phyloP scores from a whole-genome alignment of 1,140 invertebrate genomes.

The Trichomalopsis sarcophagae region DNA sequence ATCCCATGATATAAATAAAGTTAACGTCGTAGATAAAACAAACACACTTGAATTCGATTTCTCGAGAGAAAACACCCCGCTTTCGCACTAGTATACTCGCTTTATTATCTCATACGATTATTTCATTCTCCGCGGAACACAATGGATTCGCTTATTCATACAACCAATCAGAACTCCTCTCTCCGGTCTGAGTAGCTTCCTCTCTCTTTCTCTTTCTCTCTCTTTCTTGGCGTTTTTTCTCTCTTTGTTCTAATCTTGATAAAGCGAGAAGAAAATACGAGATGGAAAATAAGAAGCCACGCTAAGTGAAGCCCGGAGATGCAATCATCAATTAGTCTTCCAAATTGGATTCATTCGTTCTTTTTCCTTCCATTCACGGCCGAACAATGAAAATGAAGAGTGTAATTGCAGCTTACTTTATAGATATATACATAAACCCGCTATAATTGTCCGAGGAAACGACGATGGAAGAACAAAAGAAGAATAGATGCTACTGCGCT shows the following conservation, averaged over 20 bases:
- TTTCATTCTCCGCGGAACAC: neutral
- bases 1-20: too few relatives aligned
- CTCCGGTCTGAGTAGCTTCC: neutral
- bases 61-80: neutral
- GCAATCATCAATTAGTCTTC: conserved; percentile 28
- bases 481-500: neutral
- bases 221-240: neutral
- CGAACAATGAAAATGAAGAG: conserved; percentile 7
- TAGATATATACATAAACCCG: conserved; percentile 16
- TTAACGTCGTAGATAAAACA: too few relatives aligned
- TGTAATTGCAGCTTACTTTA: conserved; percentile 32
- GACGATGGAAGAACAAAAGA: conserved; percentile 42
- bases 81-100: neutral
- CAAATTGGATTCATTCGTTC: neutral
- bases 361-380: conserved; percentile 11
- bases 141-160: neutral
- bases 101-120: neutral
- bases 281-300: neutral
- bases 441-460: conserved; percentile 45
- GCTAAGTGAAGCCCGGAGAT: neutral
- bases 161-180: neutral
- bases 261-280: neutral
- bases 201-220: neutral
- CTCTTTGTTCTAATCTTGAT: neutral
- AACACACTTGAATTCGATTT: too few relatives aligned